Percentiles rank a stretch among this genome's conserved stretches.
Conservation (phyloP, 2,797 vertebrate species). For the Macropus fuliginosus region DNA sequence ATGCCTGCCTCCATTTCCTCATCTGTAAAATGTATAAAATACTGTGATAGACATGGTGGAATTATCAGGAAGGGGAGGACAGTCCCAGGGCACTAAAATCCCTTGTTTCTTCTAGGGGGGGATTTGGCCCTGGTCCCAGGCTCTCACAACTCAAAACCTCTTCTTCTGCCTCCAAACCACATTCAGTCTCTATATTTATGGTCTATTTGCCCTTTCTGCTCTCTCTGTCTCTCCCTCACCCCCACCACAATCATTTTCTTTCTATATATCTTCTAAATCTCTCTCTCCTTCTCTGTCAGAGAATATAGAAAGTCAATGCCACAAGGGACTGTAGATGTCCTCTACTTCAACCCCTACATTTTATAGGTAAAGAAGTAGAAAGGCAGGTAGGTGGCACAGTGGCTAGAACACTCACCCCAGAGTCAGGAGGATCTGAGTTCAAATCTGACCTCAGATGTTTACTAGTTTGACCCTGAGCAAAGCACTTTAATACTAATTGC, state of each 20-base stretch:
- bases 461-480: background rate
- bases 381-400: background rate
- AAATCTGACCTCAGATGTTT: background rate
- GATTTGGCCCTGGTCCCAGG: background rate
- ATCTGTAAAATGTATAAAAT: too few species aligned
- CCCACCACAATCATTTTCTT: background rate
- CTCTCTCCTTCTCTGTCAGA: background rate
- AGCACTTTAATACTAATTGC: background rate
- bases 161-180: background rate
- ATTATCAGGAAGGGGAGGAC: background rate
- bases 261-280: background rate
- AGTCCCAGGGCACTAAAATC: background rate
- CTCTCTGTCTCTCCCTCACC: background rate
- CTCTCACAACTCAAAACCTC: background rate
- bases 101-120: background rate
- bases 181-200: background rate
- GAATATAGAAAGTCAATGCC: background rate
- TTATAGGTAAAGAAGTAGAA: background rate
- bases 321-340: background rate
- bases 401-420: background rate
- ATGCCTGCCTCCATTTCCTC: too few species aligned
- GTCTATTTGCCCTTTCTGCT: background rate
- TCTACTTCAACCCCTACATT: background rate
- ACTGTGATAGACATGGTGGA: background rate
- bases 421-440: background rate